Evolutionary conservation across 2,113 vertebrate genomes (phyloP), one percentile per base, ranked within the genome.

Genomic region (Tachysurus vachellii): DNA sequence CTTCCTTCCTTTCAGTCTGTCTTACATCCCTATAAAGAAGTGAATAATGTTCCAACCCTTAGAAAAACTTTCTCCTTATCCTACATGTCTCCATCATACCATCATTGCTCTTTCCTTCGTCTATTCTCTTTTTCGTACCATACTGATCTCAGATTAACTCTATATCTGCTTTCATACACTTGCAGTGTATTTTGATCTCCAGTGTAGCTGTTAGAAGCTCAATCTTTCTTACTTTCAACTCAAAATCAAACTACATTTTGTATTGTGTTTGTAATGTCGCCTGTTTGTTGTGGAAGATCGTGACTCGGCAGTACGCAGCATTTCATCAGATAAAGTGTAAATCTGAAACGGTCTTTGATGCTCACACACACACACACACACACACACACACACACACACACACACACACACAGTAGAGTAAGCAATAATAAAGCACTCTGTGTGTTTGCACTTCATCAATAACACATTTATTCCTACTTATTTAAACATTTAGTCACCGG

Each of bases 381-480:
- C 36, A 3, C 73, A 76, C 42, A 53, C 73, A 75, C 71, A 75
- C 71, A 47, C 42, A 76, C 73, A 77, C 47, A 77, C 75, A 77
- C 75, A 77, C 75, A 77, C 47, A 77, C 75, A 77, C 75, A 77
- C 47, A 7, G 7, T 7, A 77, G 2, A n/a, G 16, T 36, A 31
- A 57, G 53, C 28, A 31, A 80, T 53, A 84, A 36, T 56, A 54
- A 19, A 56, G 64, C 47, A 23, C 10, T 50, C 5, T 83, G 44
- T 28, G 28, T 80, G 16, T 80, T 36, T 57, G n/a, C 62, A 70
- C 62, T 71, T 71, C 64, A 84, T 56, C 64, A 84, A 14, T 84
- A 54, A 70, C 28, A 21, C 50, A 73, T 84, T 59, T 73, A 56
- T 84, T 84, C 50, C 53, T 57, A n/a, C 36, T 84, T 84, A 84